Base-by-base conservation (phyloP, 2,888 invertebrate species). In the Nesidiocoris tenuis region DNA sequence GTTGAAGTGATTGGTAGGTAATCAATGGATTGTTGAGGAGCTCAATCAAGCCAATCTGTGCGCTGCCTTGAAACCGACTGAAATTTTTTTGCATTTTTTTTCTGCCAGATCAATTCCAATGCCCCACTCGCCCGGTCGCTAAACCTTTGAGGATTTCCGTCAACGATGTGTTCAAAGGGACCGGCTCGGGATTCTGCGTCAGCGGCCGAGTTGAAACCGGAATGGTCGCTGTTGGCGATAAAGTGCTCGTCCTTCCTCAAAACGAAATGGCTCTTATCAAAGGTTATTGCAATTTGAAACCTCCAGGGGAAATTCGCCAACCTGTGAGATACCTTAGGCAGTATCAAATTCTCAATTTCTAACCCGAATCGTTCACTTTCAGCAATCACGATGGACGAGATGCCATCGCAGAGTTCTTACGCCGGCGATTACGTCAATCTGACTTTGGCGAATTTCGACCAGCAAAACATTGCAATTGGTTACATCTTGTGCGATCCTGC, bases 171-270 rank as follows among this genome's bases (percentile, higher is more conserved):
- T 97, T 91, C 84, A 98, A 98, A 86, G 93, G 95, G 1, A 91
- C 91, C 16, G 93, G 94, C 0, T 90, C 94, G n/a, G 94, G 93
- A 0, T 91, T 96, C 82, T 94, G 94, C 84, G 90, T 97, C 3
- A 91, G 93, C 0, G 98, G 98, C 0, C 89, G 94, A 54, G 88
- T 99, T 74, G 97, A 97, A 85, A 94, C 95, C 39, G 99, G 99
- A 2, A 88, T 91, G 82, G 85, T 98, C 3, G 92, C 91, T 81
- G 86, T 89, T 65, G 94, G 95, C 16, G 97, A 98, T 81, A 93
- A 92, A 84, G 89, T 98, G 0, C 83, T 95, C 54, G 88, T 98
- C 19, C 90, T 95, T 83, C 96, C 98, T 0, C 90, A 88, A 76
- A 91, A 91, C 80, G 95, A 96, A 85, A 84, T 88, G 79, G 94